These are phyloP conservation scores for Smithornis capensis DNA, from an alignment of 2,113 vertebrate genomes.

Conservation along the genomic window DNA sequence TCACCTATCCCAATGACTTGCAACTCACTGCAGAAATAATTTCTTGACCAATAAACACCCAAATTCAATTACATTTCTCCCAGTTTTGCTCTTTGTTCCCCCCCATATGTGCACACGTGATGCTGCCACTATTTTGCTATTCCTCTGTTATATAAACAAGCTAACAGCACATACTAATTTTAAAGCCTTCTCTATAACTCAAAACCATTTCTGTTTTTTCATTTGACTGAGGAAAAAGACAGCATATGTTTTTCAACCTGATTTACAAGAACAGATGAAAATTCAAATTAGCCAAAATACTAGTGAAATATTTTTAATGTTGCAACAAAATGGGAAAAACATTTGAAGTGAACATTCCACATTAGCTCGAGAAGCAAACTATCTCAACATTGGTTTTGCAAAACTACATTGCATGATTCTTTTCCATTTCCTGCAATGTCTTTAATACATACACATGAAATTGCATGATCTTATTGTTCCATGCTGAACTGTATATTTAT, in stretches of 20 bases:
- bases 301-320: not conserved
- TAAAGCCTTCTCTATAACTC: not conserved
- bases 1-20: not conserved
- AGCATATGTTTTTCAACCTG: not conserved
- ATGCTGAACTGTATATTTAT: not conserved
- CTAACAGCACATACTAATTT: not conserved
- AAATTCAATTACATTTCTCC: slow-evolving; percentile 1
- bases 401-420: not conserved
- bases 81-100: not conserved
- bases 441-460: not conserved
- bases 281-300: not conserved
- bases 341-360: not conserved
- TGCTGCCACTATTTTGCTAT: not conserved
- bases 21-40: not conserved
- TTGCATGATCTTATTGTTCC: not conserved
- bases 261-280: not conserved
- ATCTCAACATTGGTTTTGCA: not conserved
- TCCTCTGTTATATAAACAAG: not conserved
- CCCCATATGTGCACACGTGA: not conserved
- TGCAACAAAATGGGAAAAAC: not conserved
- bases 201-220: not conserved
- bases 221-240: not conserved
- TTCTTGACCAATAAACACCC: not conserved
- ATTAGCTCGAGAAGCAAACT: not conserved
- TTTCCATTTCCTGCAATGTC: not conserved